A percentile compares a stretch with the other conserved stretches of the same genome.
Conservation (phyloP, 2,888 invertebrate genomes). For the Tiphia femorata region DNA sequence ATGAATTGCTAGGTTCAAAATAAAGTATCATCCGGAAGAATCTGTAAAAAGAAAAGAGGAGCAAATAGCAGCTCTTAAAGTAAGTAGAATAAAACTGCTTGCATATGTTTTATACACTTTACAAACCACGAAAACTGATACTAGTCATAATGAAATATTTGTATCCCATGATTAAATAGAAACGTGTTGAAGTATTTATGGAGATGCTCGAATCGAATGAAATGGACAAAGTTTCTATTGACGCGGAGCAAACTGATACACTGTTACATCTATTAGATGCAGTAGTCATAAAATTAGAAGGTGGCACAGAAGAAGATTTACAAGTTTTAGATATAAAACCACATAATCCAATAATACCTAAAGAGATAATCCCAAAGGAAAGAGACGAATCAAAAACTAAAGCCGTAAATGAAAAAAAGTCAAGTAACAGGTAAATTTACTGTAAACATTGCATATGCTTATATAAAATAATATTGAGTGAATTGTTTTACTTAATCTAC, state of each 20-base stretch:
- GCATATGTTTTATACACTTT: background rate
- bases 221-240: conserved; percentile 84
- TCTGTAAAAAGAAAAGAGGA: conserved; percentile 91
- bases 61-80: conserved; percentile 84
- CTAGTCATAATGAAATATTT: conserved; percentile 26
- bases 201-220: conserved; percentile 83
- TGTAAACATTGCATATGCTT: background rate
- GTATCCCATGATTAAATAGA: conserved; percentile 70
- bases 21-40: conserved; percentile 98
- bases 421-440: conserved; percentile 45
- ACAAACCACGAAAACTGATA: background rate
- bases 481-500: no score
- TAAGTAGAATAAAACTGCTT: conserved; percentile 69
- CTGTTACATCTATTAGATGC: conserved; percentile 92
- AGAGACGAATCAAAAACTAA: conserved; percentile 51
- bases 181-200: conserved; percentile 89
- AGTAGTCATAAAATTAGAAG: conserved; percentile 96
- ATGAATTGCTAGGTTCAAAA: conserved; percentile 88
- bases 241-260: conserved; percentile 85
- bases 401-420: conserved; percentile 48
- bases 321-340: conserved; percentile 80
- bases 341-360: conserved; percentile 37
- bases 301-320: conserved; percentile 90
- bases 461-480: background rate
- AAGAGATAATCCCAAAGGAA: conserved; percentile 48